phyloP scores from a whole-genome alignment of 2,888 invertebrate genomes.

The Hypercompe scribonia region DNA sequence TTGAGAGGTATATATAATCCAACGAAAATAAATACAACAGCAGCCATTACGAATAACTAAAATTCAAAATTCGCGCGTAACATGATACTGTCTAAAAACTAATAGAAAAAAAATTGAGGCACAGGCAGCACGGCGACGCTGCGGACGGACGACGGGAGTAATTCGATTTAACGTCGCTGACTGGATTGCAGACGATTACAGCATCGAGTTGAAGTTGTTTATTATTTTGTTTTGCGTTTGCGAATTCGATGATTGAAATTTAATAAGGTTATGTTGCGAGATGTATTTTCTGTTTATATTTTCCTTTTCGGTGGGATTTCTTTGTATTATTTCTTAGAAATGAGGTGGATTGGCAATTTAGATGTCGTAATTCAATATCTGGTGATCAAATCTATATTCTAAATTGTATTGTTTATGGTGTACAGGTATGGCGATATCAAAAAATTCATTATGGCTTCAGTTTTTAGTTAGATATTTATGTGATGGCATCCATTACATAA shows the following conservation, averaged over 20 bases:
- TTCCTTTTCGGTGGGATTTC: slow-evolving; percentile 10
- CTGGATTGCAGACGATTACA: slow-evolving; percentile 70
- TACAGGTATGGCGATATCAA: background rate
- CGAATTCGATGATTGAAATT: slow-evolving; percentile 58
- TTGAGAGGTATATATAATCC: background rate
- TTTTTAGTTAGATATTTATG: background rate
- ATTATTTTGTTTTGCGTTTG: slow-evolving; percentile 58
- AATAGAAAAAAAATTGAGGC: slow-evolving; percentile 24
- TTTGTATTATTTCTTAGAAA: background rate
- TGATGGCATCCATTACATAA: background rate
- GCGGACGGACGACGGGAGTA: slow-evolving; percentile 49
- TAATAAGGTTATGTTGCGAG: slow-evolving; percentile 51
- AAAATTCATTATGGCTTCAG: background rate
- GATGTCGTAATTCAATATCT: background rate
- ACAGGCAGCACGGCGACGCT: slow-evolving; percentile 41
- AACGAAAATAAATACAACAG: slow-evolving; percentile 16
- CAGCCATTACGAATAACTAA: slow-evolving; percentile 29
- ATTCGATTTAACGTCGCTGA: slow-evolving; percentile 65
- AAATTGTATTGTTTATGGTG: background rate
- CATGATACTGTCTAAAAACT: slow-evolving; percentile 39
- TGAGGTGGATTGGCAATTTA: background rate
- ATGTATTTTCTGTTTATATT: slow-evolving; percentile 35
- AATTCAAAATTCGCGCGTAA: slow-evolving; percentile 35
- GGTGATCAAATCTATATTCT: background rate
- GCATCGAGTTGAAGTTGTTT: slow-evolving; percentile 60